Evolutionary conservation across 2,888 invertebrate species (phyloP), one percentile per base, ranked within the genome.

Genomic region (Lasioglossum villosulum): DNA sequence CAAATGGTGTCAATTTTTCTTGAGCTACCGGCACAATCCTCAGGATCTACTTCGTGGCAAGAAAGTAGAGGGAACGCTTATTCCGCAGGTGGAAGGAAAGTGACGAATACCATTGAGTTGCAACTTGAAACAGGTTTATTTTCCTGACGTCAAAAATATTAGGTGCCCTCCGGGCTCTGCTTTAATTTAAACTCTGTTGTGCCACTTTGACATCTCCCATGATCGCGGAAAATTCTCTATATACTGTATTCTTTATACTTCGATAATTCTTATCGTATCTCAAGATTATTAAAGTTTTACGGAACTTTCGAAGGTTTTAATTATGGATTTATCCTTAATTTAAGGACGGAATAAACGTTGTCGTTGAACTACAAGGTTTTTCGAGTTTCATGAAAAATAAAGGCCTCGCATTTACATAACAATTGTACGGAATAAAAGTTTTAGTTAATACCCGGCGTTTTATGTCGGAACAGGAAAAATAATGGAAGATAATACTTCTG

Each of bases 1-100:
- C 42, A 72, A 78, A 72, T 59, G 42, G 14, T 10, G 14, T 30
- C 56, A 23, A 59, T 78, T 72, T 68, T 52, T 77, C 76, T 48
- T 5, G 30, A 5, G 45, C 72, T 10, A 23, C 45, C 27, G 19
- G 27, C 19, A 8, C 73, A 37, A 16, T 27, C 77, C 56, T 27
- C 37, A 1, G 48, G 34, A 27, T 30, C 45, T 52, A 76, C 42
- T 34, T 27, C 68, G 8, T 12, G 66, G n/a, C 48, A 27, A 27
- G 27, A 34, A 6, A 30, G 19, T 8, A 34, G 66, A 30, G 8
- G 34, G 45, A 34, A 66, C 12, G 66, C 45, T 19, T 66, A 8
- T 66, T 42, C 16, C 34, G n/a, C 34, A 34, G 45, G 19, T 37
- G 8, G 48, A 48, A 45, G 52, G 27, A 66, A 42, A 76, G 37